Percentiles rank a stretch among this genome's conserved stretches.
These are phyloP conservation scores for Leptonema lineaticorne DNA, from an alignment of 1,140 invertebrate species.

Conservation along the genomic window DNA sequence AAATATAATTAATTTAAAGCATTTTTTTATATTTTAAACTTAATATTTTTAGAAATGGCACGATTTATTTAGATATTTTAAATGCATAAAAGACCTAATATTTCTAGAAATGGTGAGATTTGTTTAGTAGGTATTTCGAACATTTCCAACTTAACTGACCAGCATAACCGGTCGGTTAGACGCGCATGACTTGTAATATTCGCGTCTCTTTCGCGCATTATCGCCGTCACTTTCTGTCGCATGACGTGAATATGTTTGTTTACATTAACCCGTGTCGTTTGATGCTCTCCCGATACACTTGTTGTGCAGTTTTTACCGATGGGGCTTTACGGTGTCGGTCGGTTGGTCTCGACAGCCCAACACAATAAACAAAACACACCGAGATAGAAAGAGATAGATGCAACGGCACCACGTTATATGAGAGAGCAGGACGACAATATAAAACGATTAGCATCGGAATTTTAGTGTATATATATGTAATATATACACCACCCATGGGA, in stretches of 20 bases:
- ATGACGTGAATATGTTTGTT: constrained; percentile 27
- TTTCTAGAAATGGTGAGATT: neutral
- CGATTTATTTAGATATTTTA: neutral
- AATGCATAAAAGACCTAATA: neutral
- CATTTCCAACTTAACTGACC: constrained; percentile 7
- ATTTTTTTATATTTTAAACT: no score
- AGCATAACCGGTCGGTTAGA: neutral
- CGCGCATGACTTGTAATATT: neutral
- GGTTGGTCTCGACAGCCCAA: no score
- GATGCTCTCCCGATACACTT: constrained; percentile 38
- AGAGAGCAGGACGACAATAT: neutral
- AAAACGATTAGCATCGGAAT: neutral
- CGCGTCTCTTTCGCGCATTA: no score
- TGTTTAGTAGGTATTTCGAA: neutral
- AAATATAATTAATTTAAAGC: constrained; percentile 5
- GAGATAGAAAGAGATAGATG: no score
- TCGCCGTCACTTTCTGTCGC: neutral
- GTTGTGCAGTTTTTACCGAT: constrained; percentile 42
- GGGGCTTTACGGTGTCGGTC: no score
- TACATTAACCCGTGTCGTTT: constrained; percentile 32
- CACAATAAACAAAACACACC: no score
- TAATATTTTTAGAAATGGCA: no score
- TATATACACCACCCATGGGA: no score
- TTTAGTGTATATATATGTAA: no score
- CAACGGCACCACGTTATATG: neutral